These are phyloP conservation scores for Drosophila murphyi DNA, from an alignment of 1,140 invertebrate genomes.

Conservation along the genomic window DNA sequence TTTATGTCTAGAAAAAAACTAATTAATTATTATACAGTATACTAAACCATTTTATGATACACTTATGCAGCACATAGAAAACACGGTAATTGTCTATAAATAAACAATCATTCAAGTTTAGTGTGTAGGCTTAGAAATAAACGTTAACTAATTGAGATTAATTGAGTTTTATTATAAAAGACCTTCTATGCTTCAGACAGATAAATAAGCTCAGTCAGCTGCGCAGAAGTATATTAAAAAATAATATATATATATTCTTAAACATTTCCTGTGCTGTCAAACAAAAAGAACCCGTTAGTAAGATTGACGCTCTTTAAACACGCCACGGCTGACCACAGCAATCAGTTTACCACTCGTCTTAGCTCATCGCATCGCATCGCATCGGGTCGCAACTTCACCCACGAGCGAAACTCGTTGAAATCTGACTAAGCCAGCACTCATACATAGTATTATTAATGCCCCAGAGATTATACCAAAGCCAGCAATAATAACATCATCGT, in stretches of 20 bases:
- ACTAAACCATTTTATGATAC: constrained; percentile 8
- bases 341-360: constrained; percentile 44
- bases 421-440: constrained; percentile 58
- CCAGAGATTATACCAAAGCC: constrained; percentile 61
- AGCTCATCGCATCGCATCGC: constrained; percentile 66
- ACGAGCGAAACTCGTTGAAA: constrained; percentile 58
- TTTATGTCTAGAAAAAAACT: no score
- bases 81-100: constrained; percentile 37
- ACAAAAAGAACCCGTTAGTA: constrained; percentile 30
- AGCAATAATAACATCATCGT: constrained; percentile 30
- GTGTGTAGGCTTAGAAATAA: constrained; percentile 32
- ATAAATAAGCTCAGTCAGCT: neutral
- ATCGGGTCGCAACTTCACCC: constrained; percentile 62
- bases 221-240: neutral
- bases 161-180: constrained; percentile 26
- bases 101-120: constrained; percentile 34
- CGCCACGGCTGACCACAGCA: constrained; percentile 54
- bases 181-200: constrained; percentile 26
- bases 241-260: neutral
- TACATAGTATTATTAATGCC: constrained; percentile 58
- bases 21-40: neutral
- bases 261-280: neutral
- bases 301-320: constrained; percentile 4
- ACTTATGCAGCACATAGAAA: constrained; percentile 5
- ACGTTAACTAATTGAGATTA: constrained; percentile 41